A percentile compares a stretch with the other conserved stretches of the same genome.
Conservation (phyloP, 2,888 invertebrate species). For the Clistopyga incitator region DNA sequence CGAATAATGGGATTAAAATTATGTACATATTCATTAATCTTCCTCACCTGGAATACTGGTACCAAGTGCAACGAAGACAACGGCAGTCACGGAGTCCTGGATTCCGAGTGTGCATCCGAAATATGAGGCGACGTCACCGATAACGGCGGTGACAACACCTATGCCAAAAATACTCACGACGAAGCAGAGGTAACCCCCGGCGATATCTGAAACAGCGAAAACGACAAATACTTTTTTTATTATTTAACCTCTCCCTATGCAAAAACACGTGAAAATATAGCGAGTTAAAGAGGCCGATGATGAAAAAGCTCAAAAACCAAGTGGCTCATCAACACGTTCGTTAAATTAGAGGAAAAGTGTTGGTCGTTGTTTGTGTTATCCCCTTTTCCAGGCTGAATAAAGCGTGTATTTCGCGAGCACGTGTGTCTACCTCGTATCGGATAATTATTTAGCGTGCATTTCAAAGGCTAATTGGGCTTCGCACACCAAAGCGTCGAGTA, state of each 20-base stretch:
- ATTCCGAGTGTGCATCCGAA: slow-evolving; percentile 99
- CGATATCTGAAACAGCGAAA: slow-evolving; percentile 89
- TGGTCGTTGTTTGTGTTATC: slow-evolving; percentile 2
- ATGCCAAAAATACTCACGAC: slow-evolving; percentile 96
- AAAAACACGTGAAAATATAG: neutral
- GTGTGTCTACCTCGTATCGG: neutral
- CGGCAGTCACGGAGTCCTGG: slow-evolving; percentile 98
- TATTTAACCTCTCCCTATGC: neutral
- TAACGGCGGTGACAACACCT: slow-evolving; percentile 97
- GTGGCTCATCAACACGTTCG: slow-evolving; percentile 7
- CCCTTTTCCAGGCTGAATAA: neutral
- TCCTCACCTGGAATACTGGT: slow-evolving; percentile 98
- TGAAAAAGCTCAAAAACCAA: slow-evolving; percentile 16
- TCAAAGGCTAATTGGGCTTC: slow-evolving; percentile 46
- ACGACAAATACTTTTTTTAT: neutral
- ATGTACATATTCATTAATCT: slow-evolving; percentile 10
- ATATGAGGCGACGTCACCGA: slow-evolving; percentile 98
- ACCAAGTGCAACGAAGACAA: slow-evolving; percentile 98
- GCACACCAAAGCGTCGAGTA: slow-evolving; percentile 15
- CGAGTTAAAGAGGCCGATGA: neutral
- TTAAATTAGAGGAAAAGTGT: neutral
- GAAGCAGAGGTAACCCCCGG: slow-evolving; percentile 98
- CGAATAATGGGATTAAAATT: neutral
- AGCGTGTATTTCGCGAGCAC: neutral
- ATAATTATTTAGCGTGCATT: slow-evolving; percentile 49